Evolutionary conservation across 1,140 invertebrate species (phyloP).

Genomic region (Heliconius hermathena): DNA sequence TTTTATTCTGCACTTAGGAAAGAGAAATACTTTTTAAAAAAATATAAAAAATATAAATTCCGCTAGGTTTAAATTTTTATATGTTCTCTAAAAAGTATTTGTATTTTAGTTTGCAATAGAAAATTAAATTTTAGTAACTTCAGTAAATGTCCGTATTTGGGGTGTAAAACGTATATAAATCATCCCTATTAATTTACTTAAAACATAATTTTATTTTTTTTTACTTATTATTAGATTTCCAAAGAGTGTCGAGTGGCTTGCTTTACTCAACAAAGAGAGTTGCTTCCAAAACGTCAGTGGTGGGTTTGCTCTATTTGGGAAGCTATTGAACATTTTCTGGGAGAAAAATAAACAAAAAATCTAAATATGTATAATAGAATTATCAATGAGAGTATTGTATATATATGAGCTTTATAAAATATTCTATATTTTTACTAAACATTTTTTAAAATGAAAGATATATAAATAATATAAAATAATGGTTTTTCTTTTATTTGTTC

Average conservation of each 20-base stretch:
- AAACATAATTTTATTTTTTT: background rate
- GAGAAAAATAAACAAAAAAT: conserved; percentile 40
- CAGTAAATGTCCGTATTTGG: too few species aligned
- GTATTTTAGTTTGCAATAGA: too few species aligned
- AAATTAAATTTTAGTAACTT: too few species aligned
- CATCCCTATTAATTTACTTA: too few species aligned
- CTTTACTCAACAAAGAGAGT: conserved; percentile 38
- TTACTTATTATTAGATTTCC: conserved; percentile 47
- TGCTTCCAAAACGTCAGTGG: conserved; percentile 44
- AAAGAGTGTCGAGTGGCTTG: conserved; percentile 46
- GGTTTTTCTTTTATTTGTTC: background rate
- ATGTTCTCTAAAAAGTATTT: too few species aligned
- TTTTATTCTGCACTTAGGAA: too few species aligned
- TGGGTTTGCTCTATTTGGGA: conserved; percentile 26
- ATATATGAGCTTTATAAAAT: background rate
- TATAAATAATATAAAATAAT: background rate
- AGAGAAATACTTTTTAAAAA: too few species aligned
- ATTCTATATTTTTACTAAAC: too few species aligned
- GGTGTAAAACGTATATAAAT: too few species aligned
- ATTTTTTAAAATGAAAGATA: background rate
- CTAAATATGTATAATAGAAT: background rate
- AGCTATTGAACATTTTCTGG: conserved; percentile 38
- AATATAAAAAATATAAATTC: too few species aligned
- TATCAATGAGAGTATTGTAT: background rate
- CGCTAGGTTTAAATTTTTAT: too few species aligned